phyloP scores from a whole-genome alignment of 2,888 invertebrate genomes.

The Agrochola litura region DNA sequence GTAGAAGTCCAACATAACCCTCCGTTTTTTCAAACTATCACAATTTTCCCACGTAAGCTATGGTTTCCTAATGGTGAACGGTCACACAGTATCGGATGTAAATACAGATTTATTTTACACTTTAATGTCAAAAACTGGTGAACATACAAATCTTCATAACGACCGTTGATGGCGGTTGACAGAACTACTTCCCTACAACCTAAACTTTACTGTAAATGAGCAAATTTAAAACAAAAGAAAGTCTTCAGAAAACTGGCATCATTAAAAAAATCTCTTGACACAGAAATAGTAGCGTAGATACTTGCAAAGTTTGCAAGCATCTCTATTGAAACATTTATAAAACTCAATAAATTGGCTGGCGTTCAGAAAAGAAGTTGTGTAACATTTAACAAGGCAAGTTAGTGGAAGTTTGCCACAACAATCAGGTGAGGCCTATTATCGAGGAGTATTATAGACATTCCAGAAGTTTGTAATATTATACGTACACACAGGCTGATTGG shows the following conservation, averaged over 20 bases:
- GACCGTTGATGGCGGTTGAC: background rate
- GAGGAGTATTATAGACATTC: slow-evolving; percentile 36
- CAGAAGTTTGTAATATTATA: slow-evolving; percentile 3
- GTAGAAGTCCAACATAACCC: background rate
- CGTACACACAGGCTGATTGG: background rate
- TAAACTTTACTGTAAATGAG: too few relatives aligned
- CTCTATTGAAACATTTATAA: slow-evolving; percentile 57
- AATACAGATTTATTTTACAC: background rate
- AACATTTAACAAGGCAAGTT: slow-evolving; percentile 68
- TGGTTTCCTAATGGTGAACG: background rate
- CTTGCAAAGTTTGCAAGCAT: slow-evolving; percentile 47
- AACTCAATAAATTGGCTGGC: slow-evolving; percentile 61
- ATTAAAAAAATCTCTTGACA: background rate
- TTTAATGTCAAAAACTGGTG: too few relatives aligned
- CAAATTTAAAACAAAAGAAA: background rate
- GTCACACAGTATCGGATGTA: background rate
- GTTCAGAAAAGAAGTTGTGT: slow-evolving; percentile 52
- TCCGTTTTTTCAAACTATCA: background rate
- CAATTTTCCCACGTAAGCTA: background rate
- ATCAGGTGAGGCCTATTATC: slow-evolving; percentile 56
- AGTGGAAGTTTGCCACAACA: slow-evolving; percentile 48
- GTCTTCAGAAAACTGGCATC: background rate
- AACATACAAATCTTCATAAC: background rate
- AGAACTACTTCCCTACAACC: background rate
- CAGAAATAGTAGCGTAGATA: slow-evolving; percentile 11